Evolutionary conservation across 2,888 invertebrate genomes (phyloP), one percentile per base, ranked within the genome.

Genomic region (Endomychus coccineus): DNA sequence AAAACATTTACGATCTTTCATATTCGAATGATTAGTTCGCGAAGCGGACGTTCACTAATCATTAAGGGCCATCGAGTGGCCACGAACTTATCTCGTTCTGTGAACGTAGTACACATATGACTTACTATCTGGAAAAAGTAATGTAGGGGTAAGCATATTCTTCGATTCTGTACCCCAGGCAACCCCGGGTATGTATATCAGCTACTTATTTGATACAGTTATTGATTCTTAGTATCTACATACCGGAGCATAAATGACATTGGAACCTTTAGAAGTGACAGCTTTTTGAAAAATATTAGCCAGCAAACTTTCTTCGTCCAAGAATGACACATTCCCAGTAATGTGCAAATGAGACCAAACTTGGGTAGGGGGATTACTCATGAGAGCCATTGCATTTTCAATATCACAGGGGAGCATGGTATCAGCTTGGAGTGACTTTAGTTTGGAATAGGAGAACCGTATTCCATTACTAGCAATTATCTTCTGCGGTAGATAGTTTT

Each of bases 181-280:
- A n/a, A n/a, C n/a, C n/a, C n/a, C n/a, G n/a, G n/a, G n/a, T n/a
- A n/a, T n/a, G n/a, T n/a, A n/a, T n/a, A n/a, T n/a, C n/a, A n/a
- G n/a, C n/a, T n/a, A n/a, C n/a, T n/a, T n/a, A n/a, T n/a, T n/a
- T n/a, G n/a, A n/a, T n/a, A n/a, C n/a, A n/a, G n/a, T n/a, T n/a
- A n/a, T n/a, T 17, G 10, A 17, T 16, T 22, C n/a, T 11, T 23
- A 5, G 29, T 12, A 36, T 25, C 13, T 16, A 39, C 48, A 44
- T 48, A 60, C 60, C 4, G 52, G 50, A 19, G 49, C 47, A 11
- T 40, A 38, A 19, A 61, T 54, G 9, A 45, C 34, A 42, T 57
- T 56, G 29, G 46, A 40, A 17, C 35, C 34, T 22, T 49, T 44
- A 16, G 29, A 43, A 19, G 47, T 48, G 5, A 62, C 56, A 6